These are phyloP conservation scores for Budorcas taxicolor DNA, from an alignment of 2,113 vertebrate genomes.

Conservation along the genomic window DNA sequence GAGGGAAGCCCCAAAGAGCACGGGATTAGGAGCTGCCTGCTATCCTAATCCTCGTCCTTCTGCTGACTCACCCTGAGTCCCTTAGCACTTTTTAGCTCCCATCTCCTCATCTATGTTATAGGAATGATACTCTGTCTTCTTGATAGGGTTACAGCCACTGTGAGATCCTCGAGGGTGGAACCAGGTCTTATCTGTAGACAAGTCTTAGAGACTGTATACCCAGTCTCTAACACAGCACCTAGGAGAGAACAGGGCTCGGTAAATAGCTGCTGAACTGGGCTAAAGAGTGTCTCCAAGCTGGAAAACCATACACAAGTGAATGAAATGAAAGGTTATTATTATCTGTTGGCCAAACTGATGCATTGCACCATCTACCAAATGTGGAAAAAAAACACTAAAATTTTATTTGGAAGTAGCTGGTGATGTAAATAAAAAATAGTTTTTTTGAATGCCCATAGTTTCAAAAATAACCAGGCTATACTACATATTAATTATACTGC, in stretches of 20 bases:
- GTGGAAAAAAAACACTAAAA: neutral
- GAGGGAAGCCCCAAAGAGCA: too few species aligned
- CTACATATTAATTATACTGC: neutral
- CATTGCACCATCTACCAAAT: neutral
- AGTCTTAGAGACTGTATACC: neutral
- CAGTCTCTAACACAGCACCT: too few species aligned
- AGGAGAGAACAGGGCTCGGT: neutral
- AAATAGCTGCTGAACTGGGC: neutral
- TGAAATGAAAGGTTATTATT: neutral
- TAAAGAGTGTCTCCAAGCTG: neutral
- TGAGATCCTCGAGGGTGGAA: neutral
- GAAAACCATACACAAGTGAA: neutral
- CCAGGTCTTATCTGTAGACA: neutral
- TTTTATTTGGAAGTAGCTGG: conserved; percentile 26
- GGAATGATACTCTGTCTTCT: neutral
- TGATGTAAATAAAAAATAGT: neutral
- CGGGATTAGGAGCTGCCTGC: neutral
- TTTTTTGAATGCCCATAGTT: neutral
- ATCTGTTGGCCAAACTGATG: neutral
- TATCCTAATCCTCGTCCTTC: neutral
- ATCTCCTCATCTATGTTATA: neutral
- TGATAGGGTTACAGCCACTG: neutral
- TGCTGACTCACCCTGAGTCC: neutral
- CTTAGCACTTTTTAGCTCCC: too few species aligned
- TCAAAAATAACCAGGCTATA: conserved; percentile 5